Evolutionary conservation across 1,140 invertebrate species (phyloP).

Genomic region (Homarus americanus): DNA sequence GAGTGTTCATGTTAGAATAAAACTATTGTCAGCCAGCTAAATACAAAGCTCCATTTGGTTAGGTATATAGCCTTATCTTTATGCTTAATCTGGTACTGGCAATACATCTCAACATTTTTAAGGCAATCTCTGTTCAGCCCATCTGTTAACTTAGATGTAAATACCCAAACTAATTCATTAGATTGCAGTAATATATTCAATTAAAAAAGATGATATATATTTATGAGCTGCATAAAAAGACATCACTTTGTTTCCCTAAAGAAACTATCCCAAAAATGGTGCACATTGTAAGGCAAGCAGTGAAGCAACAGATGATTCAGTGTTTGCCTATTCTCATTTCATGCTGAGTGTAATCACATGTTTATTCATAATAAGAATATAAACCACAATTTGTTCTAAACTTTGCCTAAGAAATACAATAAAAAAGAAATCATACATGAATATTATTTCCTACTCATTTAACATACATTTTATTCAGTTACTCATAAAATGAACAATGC

Average conservation of each 20-base stretch:
- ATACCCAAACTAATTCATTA: neutral
- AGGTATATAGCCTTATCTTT: neutral
- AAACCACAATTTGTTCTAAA: no score
- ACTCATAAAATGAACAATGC: no score
- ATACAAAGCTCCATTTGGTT: conserved; percentile 28
- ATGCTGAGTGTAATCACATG: no score
- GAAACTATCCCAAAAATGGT: no score
- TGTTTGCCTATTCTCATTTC: no score
- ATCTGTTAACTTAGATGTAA: neutral
- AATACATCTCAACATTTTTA: neutral
- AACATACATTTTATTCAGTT: no score
- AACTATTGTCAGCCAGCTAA: conserved; percentile 25
- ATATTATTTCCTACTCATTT: no score
- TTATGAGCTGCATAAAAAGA: neutral
- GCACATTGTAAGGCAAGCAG: neutral
- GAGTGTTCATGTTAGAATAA: conserved; percentile 39
- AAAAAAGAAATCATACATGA: no score
- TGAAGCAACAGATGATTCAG: no score
- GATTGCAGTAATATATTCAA: neutral
- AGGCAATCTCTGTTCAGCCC: neutral
- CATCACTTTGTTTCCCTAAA: no score
- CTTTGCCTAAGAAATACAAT: no score
- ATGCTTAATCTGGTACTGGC: neutral
- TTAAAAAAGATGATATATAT: neutral
- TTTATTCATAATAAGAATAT: no score